Percentiles rank a stretch among this genome's conserved stretches.
Evolutionary conservation across 2,113 vertebrate species (phyloP).

Genomic region (Tychaedon coryphoeus): DNA sequence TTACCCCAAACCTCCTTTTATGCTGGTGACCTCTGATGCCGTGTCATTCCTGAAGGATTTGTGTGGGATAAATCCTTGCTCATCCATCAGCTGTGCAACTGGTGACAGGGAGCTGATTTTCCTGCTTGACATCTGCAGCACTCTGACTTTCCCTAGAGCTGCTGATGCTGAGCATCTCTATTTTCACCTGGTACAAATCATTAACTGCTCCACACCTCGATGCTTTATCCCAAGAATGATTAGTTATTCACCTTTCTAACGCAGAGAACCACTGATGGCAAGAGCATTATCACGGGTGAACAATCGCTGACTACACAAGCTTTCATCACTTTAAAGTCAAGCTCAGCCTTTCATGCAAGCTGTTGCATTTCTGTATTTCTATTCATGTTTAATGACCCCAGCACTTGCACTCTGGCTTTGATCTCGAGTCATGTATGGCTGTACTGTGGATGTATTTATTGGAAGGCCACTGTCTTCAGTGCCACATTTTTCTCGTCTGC

Average conservation of each 20-base stretch:
- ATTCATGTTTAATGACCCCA: constrained; percentile 50
- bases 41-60: neutral
- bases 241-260: constrained; percentile 17
- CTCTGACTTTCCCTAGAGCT: neutral
- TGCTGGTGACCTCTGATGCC: neutral
- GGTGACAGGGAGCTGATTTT: neutral
- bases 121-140: neutral
- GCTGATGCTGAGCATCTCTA: neutral
- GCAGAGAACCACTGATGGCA: neutral
- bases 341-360: constrained; percentile 54
- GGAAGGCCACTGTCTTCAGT: constrained; percentile 31
- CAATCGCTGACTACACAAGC: constrained; percentile 28
- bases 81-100: neutral
- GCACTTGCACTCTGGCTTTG: constrained; percentile 34
- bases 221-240: neutral
- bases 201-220: neutral
- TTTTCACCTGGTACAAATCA: neutral
- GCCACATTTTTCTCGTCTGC: constrained; percentile 10
- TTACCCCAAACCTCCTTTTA: neutral
- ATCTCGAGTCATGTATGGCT: constrained; percentile 27
- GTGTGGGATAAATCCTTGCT: neutral
- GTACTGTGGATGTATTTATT: constrained; percentile 35
- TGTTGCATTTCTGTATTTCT: constrained; percentile 57
- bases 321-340: constrained; percentile 44
- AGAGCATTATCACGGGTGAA: constrained; percentile 25